phyloP scores from a whole-genome alignment of 92 coral and sea anemone genomes.

The Epizoanthus scotinus region DNA sequence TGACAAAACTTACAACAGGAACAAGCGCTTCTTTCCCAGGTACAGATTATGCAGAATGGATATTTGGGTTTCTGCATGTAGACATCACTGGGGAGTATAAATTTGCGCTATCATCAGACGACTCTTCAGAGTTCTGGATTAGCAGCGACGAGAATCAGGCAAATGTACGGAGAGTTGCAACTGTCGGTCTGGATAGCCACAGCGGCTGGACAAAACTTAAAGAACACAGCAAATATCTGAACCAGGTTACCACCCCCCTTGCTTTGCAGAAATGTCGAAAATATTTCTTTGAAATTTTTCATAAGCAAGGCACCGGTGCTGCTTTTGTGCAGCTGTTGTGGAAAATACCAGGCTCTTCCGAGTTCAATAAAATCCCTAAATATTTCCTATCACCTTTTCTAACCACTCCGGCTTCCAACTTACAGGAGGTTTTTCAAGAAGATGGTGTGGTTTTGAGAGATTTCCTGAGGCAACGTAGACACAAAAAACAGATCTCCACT shows the following conservation, averaged over 20 bases:
- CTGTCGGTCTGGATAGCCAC: slow-evolving; percentile 34
- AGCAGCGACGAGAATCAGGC: slow-evolving; percentile 46
- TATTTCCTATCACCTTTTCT: slow-evolving; percentile 26
- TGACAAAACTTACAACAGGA: slow-evolving; percentile 5
- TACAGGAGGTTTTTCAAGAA: neutral
- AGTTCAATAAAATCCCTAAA: neutral
- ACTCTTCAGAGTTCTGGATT: slow-evolving; percentile 60
- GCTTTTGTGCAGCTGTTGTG: slow-evolving; percentile 58
- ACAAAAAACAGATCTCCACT: neutral
- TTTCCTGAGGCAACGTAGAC: neutral
- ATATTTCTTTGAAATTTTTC: slow-evolving; percentile 51
- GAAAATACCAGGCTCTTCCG: slow-evolving; percentile 39
- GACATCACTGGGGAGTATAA: slow-evolving; percentile 45
- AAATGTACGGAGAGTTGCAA: slow-evolving; percentile 38
- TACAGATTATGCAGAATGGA: slow-evolving; percentile 52
- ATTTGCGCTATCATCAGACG: slow-evolving; percentile 63
- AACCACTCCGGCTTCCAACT: neutral
- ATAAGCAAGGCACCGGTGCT: slow-evolving; percentile 49
- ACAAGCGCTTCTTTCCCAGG: neutral
- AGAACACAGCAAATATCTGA: slow-evolving; percentile 40
- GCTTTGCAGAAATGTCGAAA: slow-evolving; percentile 36
- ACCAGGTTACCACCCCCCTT: slow-evolving; percentile 42
- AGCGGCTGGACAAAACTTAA: slow-evolving; percentile 52
- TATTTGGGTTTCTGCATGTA: slow-evolving; percentile 46
- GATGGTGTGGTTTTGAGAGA: neutral